A percentile compares a stretch with the other conserved stretches of the same genome.
These are phyloP conservation scores for Junco hyemalis DNA, from an alignment of 2,113 vertebrate genomes.

Conservation along the genomic window DNA sequence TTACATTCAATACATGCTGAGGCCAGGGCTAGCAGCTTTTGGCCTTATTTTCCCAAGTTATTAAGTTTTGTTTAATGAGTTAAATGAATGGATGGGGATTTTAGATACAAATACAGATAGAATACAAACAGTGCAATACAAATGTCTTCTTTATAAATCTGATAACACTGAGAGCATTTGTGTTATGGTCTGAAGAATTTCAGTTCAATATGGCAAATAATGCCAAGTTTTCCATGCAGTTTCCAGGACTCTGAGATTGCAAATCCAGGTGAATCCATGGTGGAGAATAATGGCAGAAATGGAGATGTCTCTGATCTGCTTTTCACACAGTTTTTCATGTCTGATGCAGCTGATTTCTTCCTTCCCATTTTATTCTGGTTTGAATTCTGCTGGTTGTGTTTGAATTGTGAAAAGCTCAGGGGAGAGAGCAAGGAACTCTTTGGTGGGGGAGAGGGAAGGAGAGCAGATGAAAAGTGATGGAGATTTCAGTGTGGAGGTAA, in stretches of 20 bases:
- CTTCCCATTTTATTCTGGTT: not conserved
- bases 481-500: not conserved
- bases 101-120: not conserved
- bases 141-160: not conserved
- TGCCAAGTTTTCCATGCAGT: not conserved
- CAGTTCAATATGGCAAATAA: not conserved
- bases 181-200: not conserved
- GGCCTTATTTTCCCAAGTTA: not conserved
- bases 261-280: not conserved
- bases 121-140: not conserved
- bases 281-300: not conserved
- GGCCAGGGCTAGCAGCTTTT: not conserved
- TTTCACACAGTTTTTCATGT: not conserved
- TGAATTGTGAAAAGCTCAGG: not conserved
- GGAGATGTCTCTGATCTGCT: not conserved
- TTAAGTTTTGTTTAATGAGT: not conserved
- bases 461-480: not conserved
- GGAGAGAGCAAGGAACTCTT: not conserved
- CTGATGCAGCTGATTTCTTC: not conserved
- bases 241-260: not conserved
- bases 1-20: rapidly evolving
- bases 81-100: not conserved
- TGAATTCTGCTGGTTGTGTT: not conserved
- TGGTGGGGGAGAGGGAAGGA: not conserved
- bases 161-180: not conserved